These are phyloP conservation scores for Leucophenga montana DNA, from an alignment of 2,888 invertebrate species.

Conservation along the genomic window DNA sequence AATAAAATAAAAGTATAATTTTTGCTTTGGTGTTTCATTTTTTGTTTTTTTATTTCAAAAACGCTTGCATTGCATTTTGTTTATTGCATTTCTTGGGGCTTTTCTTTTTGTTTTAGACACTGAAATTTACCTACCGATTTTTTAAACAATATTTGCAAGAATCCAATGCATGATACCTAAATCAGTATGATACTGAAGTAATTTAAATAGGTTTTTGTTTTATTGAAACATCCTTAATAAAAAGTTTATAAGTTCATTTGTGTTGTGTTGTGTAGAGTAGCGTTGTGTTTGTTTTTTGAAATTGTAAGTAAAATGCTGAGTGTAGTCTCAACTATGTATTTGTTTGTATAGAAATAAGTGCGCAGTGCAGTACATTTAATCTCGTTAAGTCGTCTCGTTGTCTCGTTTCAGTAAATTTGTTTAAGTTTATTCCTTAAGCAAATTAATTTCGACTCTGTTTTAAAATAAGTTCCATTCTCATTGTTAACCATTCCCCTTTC, in stretches of 20 bases:
- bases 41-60: conserved; percentile 21
- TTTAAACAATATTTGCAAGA: conserved; percentile 59
- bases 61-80: conserved; percentile 36
- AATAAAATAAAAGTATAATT: conserved; percentile 11
- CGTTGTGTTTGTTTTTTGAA: background rate
- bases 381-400: no score
- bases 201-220: conserved; percentile 31
- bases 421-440: no score
- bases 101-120: conserved; percentile 40
- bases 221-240: background rate
- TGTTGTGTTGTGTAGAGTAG: no score
- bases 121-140: conserved; percentile 68
- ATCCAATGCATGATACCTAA: conserved; percentile 66
- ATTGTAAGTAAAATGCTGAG: background rate
- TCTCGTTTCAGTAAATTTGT: no score
- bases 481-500: no score
- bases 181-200: conserved; percentile 56
- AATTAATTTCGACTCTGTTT: no score
- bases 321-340: background rate
- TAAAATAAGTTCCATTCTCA: no score
- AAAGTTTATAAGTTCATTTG: no score
- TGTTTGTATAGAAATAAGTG: no score
- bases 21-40: conserved; percentile 31
- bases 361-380: no score
- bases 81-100: conserved; percentile 30